Conservation (phyloP, 1,140 invertebrate species). For the Brachystomella parvula region DNA sequence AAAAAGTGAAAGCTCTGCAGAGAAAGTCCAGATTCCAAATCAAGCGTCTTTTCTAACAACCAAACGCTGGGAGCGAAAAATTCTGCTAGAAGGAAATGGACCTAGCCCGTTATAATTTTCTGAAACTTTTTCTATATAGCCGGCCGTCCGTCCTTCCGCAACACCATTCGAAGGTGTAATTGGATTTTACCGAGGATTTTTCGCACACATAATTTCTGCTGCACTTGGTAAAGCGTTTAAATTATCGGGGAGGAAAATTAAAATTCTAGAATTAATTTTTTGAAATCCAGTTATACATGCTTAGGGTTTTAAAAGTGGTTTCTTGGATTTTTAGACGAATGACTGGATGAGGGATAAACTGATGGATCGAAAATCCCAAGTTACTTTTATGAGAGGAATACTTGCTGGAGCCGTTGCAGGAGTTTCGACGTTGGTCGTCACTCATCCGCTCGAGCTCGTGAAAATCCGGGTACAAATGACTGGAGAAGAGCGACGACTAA, state of each 20-base stretch:
- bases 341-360: constrained; percentile 92
- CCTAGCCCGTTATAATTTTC: too few relatives aligned
- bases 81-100: too few relatives aligned
- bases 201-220: constrained; percentile 22
- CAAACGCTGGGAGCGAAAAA: too few relatives aligned
- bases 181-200: constrained; percentile 23
- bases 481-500: constrained; percentile 77
- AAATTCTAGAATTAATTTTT: too few relatives aligned
- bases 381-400: constrained; percentile 76
- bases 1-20: too few relatives aligned
- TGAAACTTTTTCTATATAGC: too few relatives aligned
- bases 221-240: constrained; percentile 28
- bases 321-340: constrained; percentile 59
- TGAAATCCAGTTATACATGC: too few relatives aligned
- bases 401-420: constrained; percentile 85
- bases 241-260: constrained; percentile 17
- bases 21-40: too few relatives aligned
- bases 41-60: too few relatives aligned
- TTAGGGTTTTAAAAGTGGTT: too few relatives aligned
- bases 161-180: constrained; percentile 18
- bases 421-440: constrained; percentile 88
- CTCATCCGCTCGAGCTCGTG: constrained; percentile 97
- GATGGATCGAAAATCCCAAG: constrained; percentile 76
- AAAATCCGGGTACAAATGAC: constrained; percentile 98
- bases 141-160: too few relatives aligned